Percentiles rank a stretch among this genome's conserved stretches.
phyloP scores from a whole-genome alignment of 2,888 invertebrate genomes.

The Tuta absoluta region DNA sequence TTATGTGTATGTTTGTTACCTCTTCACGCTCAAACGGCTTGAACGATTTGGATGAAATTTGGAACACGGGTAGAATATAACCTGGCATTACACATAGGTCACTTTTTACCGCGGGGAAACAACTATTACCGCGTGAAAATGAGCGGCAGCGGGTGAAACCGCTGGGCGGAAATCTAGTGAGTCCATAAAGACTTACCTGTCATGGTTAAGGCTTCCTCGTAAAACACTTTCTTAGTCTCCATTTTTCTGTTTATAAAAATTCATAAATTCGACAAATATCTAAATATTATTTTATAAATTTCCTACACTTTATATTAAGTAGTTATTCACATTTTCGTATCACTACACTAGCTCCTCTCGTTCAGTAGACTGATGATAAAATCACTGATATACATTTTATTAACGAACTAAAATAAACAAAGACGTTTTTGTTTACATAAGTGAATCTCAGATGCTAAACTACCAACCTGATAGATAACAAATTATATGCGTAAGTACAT shows the following conservation, averaged over 20 bases:
- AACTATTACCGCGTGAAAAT: too few relatives aligned
- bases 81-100: too few relatives aligned
- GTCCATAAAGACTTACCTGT: constrained; percentile 45
- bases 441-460: background rate
- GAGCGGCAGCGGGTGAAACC: too few relatives aligned
- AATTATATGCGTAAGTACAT: background rate
- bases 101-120: too few relatives aligned
- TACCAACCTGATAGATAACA: background rate
- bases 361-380: constrained; percentile 2
- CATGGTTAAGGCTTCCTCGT: constrained; percentile 56
- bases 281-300: background rate
- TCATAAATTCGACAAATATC: background rate
- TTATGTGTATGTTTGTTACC: too few relatives aligned
- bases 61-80: too few relatives aligned
- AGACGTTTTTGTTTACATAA: constrained; percentile 2
- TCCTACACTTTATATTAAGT: background rate
- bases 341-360: background rate
- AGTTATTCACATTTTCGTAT: background rate
- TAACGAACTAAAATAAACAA: background rate
- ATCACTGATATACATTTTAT: background rate
- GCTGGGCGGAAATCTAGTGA: too few relatives aligned
- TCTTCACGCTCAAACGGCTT: too few relatives aligned
- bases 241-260: constrained; percentile 34
- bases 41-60: too few relatives aligned
- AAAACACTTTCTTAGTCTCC: constrained; percentile 49